A percentile compares a stretch with the other conserved stretches of the same genome.
Evolutionary conservation across 2,113 vertebrate genomes (phyloP).

Genomic region (Genyomyrus donnyi): DNA sequence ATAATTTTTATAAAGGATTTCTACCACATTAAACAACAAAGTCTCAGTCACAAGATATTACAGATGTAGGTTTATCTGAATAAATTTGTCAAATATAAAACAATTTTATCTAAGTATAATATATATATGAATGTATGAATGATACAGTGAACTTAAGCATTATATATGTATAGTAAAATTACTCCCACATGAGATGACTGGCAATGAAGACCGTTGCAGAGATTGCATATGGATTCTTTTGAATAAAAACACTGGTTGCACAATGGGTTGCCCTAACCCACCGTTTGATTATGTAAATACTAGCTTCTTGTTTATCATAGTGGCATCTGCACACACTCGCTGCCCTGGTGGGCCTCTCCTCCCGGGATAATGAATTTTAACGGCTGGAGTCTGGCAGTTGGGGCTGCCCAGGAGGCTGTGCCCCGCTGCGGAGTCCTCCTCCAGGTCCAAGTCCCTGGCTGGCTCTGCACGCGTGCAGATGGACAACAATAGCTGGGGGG

Average conservation of each 20-base stretch:
- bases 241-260: neutral
- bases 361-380: slow-evolving; percentile 79
- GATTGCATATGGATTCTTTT: neutral
- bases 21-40: neutral
- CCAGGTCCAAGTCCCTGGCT: slow-evolving; percentile 52
- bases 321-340: slow-evolving; percentile 66
- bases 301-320: slow-evolving; percentile 40
- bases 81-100: neutral
- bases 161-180: neutral
- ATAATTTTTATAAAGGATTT: neutral
- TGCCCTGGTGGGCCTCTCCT: slow-evolving; percentile 66
- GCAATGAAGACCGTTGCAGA: neutral
- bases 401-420: slow-evolving; percentile 53
- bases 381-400: slow-evolving; percentile 64
- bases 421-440: slow-evolving; percentile 49
- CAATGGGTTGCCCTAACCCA: neutral
- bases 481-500: slow-evolving; percentile 76
- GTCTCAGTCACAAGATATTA: neutral
- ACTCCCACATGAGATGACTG: neutral
- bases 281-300: neutral
- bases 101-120: neutral
- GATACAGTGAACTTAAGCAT: neutral
- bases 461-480: slow-evolving; percentile 69
- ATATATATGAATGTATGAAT: neutral
- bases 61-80: neutral